phyloP scores from a whole-genome alignment of 2,888 invertebrate species.

The Cactoblastis cactorum region DNA sequence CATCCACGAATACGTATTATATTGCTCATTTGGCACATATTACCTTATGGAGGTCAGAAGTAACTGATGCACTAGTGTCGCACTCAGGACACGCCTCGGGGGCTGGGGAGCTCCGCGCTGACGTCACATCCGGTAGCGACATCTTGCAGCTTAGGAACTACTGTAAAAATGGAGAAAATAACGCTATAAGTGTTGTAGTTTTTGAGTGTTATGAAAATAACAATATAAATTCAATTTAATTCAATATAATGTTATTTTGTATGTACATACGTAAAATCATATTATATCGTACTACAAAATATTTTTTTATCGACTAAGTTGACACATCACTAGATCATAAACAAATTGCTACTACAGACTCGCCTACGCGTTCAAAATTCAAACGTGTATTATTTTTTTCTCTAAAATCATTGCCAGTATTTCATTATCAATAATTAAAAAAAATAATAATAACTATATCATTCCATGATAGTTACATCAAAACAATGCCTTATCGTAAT shows the following conservation, averaged over 20 bases:
- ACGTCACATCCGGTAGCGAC: constrained; percentile 69
- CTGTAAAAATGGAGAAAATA: constrained; percentile 11
- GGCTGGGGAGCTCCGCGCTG: constrained; percentile 65
- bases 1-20: no score
- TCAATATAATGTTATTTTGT: not conserved
- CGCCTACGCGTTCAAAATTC: not conserved
- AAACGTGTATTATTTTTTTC: not conserved
- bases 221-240: no score
- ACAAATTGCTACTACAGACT: not conserved
- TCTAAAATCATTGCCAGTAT: no score
- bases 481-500: not conserved
- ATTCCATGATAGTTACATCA: not conserved
- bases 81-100: constrained; percentile 71
- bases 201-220: no score
- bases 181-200: no score
- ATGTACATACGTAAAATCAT: no score
- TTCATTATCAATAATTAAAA: not conserved
- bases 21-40: not conserved
- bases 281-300: no score
- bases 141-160: constrained; percentile 28
- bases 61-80: constrained; percentile 72
- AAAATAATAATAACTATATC: no score
- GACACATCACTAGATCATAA: not conserved
- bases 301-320: not conserved
- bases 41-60: constrained; percentile 74